A percentile compares a stretch with the other conserved stretches of the same genome.
Evolutionary conservation across 2,113 vertebrate genomes (phyloP).

Genomic region (Apistogramma diplotaenia): DNA sequence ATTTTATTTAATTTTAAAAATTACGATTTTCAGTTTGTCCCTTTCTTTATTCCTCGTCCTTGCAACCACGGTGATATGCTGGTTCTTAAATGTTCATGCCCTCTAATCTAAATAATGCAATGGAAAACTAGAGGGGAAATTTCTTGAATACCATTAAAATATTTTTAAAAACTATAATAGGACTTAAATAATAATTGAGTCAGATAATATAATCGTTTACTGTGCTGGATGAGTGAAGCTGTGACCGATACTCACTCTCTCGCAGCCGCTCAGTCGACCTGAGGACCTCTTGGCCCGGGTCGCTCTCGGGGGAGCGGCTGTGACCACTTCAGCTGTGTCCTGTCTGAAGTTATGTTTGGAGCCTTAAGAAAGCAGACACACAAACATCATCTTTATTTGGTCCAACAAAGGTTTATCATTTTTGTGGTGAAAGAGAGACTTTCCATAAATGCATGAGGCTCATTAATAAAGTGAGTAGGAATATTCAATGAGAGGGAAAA

Average conservation of each 20-base stretch:
- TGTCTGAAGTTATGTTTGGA: conserved; percentile 68
- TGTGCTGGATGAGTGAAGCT: not conserved
- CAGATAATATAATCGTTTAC: not conserved
- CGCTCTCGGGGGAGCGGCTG: conserved; percentile 59
- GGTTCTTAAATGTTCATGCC: not conserved
- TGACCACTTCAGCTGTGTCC: conserved; percentile 54
- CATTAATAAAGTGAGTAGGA: not conserved
- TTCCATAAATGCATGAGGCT: not conserved
- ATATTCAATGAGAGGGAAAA: not conserved
- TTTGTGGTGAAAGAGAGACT: not conserved
- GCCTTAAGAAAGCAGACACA: conserved; percentile 44
- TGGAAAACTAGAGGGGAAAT: not conserved
- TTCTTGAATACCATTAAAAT: not conserved
- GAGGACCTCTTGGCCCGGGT: conserved; percentile 60
- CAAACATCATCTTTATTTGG: no score
- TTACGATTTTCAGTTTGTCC: not conserved
- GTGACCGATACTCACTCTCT: conserved; percentile 63
- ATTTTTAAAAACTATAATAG: not conserved
- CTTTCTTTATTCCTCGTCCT: no score
- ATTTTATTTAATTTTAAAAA: not conserved
- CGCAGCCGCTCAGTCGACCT: conserved; percentile 62
- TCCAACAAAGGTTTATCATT: conserved; percentile 2
- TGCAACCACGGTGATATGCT: not conserved
- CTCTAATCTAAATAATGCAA: not conserved
- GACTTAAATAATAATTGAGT: not conserved